Conservation (phyloP, 2,113 vertebrate species). For the Choloepus hoffmanni region DNA sequence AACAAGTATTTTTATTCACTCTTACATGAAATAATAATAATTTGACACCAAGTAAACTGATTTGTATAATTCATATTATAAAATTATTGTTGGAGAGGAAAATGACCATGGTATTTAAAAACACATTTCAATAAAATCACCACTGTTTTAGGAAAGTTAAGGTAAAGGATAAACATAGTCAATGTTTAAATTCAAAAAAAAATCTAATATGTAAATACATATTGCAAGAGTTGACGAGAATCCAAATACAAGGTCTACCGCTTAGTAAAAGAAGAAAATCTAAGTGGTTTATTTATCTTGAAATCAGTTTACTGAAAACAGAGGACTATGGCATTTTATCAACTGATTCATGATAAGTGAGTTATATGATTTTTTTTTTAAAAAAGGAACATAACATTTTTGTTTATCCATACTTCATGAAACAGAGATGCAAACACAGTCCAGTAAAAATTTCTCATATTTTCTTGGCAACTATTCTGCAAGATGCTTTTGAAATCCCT, state of each 20-base stretch:
- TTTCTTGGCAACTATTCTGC: background rate
- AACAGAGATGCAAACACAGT: background rate
- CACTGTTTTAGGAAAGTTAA: constrained; percentile 57
- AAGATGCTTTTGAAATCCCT: background rate
- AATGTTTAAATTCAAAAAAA: constrained; percentile 62
- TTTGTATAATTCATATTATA: background rate
- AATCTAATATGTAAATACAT: constrained; percentile 58
- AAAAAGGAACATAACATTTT: background rate
- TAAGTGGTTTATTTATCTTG: background rate
- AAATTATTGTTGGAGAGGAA: constrained; percentile 61
- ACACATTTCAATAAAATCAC: constrained; percentile 57
- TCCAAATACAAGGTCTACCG: constrained; percentile 6
- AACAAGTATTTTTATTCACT: background rate
- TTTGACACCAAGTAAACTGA: background rate
- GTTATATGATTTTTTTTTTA: background rate
- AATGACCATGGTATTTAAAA: constrained; percentile 32
- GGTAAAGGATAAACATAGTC: constrained; percentile 60
- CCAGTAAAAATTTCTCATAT: background rate
- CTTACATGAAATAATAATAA: background rate
- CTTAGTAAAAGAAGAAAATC: background rate
- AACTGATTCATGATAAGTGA: background rate
- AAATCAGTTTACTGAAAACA: background rate
- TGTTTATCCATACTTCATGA: background rate
- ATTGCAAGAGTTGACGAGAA: constrained; percentile 50
- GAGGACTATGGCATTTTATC: background rate